A percentile compares a stretch with the other conserved stretches of the same genome.
Evolutionary conservation across 2,113 vertebrate genomes (phyloP).

Genomic region (Cyprinodon tularosa): DNA sequence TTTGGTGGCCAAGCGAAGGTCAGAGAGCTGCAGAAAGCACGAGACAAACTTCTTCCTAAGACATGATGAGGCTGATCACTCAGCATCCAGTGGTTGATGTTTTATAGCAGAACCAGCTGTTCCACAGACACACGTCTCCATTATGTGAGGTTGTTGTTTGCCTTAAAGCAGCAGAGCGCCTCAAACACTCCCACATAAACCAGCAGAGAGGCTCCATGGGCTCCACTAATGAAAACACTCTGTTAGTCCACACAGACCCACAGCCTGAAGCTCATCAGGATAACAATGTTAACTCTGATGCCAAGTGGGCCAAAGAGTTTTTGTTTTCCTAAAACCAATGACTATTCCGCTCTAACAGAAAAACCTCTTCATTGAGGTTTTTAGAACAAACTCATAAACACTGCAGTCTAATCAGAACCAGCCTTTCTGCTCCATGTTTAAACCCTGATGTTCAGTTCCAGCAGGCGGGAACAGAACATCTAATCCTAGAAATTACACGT

Average conservation of each 20-base stretch:
- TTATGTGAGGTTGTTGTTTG: constrained; percentile 13
- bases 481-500: neutral
- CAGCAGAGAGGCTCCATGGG: neutral
- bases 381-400: neutral
- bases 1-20: too few relatives aligned
- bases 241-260: neutral
- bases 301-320: constrained; percentile 9
- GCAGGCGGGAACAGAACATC: neutral
- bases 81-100: too few relatives aligned
- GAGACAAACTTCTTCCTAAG: too few relatives aligned
- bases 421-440: constrained; percentile 5
- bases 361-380: neutral
- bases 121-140: neutral
- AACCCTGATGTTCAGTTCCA: constrained; percentile 5
- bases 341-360: neutral
- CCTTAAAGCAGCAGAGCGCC: neutral
- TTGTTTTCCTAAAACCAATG: constrained; percentile 17
- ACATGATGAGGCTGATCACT: too few relatives aligned
- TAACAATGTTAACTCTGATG: neutral
- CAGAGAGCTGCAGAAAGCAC: too few relatives aligned
- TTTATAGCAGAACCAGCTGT: too few relatives aligned
- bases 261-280: constrained; percentile 7
- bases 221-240: constrained; percentile 14
- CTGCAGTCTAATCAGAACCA: neutral
- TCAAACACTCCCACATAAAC: constrained; percentile 24